phyloP scores from a whole-genome alignment of 2,113 vertebrate species.

The Macroglossus sobrinus region DNA sequence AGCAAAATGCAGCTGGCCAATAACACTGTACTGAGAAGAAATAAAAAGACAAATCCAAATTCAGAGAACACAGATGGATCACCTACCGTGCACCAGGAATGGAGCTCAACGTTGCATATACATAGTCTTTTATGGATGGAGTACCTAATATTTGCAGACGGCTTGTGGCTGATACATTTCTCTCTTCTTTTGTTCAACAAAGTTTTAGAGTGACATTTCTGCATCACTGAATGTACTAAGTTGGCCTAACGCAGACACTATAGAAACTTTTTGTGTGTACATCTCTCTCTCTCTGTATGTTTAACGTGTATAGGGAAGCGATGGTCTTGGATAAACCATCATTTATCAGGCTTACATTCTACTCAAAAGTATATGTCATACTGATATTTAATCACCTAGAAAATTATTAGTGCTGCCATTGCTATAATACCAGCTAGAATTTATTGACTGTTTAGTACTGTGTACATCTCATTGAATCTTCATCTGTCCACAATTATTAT shows the following conservation, averaged over 20 bases:
- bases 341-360: neutral
- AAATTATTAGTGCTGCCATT: neutral
- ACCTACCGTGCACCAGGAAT: too few relatives aligned
- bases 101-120: neutral
- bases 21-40: neutral
- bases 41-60: neutral
- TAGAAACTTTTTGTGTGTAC: neutral
- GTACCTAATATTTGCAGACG: too few relatives aligned
- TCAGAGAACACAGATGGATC: neutral
- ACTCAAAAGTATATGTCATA: neutral
- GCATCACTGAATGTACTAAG: neutral
- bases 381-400: neutral
- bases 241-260: neutral
- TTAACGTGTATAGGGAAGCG: neutral
- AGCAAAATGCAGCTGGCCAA: neutral
- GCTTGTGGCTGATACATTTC: neutral
- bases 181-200: neutral
- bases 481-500: neutral
- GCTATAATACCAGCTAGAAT: neutral
- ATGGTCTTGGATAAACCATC: neutral
- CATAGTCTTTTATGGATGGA: neutral
- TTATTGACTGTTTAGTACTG: neutral
- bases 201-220: neutral
- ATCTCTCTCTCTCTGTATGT: neutral
- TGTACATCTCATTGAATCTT: neutral